These are phyloP conservation scores for Lordiphosa stackelbergi DNA, from an alignment of 1,140 invertebrate genomes.

Conservation along the genomic window DNA sequence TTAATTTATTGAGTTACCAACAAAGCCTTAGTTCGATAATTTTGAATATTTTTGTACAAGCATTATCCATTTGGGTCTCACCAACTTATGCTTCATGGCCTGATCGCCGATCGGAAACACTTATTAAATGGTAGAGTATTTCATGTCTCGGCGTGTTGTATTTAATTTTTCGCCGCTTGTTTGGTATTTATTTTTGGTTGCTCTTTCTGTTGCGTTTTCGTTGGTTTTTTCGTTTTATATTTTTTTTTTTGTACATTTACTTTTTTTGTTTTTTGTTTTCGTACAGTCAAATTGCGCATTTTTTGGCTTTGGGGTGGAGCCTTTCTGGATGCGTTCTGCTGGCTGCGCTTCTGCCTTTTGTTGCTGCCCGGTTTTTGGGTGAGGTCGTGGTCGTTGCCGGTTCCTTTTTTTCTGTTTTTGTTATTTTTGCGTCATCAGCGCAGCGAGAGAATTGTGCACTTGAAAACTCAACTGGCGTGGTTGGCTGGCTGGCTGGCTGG, in stretches of 20 bases:
- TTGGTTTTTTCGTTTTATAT: constrained; percentile 43
- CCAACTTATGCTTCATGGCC: too few species aligned
- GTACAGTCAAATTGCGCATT: constrained; percentile 73
- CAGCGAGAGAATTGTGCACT: constrained; percentile 51
- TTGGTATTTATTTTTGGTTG: constrained; percentile 68
- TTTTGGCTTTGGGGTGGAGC: constrained; percentile 73
- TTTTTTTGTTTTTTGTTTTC: constrained; percentile 50
- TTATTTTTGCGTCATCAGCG: constrained; percentile 65
- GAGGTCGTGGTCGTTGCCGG: constrained; percentile 72
- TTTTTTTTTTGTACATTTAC: constrained; percentile 34
- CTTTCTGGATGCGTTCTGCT: constrained; percentile 47
- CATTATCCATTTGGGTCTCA: too few species aligned
- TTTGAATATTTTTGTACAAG: too few species aligned
- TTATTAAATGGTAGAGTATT: constrained; percentile 18
- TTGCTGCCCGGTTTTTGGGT: constrained; percentile 65
- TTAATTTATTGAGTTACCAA: too few species aligned
- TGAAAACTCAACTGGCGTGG: constrained; percentile 72
- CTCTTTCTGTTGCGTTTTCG: constrained; percentile 70
- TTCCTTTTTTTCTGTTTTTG: constrained; percentile 18
- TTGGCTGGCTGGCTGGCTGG: constrained; percentile 2
- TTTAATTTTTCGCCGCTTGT: constrained; percentile 18
- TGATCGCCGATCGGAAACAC: too few species aligned
- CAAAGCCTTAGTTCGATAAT: too few species aligned
- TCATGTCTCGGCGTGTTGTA: constrained; percentile 22
- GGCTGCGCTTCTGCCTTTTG: constrained; percentile 25